Percentiles rank a stretch among this genome's conserved stretches.
phyloP scores from a whole-genome alignment of 37 sponge, comb jelly and placozoan genomes.

The Chondrosia reniformis region DNA sequence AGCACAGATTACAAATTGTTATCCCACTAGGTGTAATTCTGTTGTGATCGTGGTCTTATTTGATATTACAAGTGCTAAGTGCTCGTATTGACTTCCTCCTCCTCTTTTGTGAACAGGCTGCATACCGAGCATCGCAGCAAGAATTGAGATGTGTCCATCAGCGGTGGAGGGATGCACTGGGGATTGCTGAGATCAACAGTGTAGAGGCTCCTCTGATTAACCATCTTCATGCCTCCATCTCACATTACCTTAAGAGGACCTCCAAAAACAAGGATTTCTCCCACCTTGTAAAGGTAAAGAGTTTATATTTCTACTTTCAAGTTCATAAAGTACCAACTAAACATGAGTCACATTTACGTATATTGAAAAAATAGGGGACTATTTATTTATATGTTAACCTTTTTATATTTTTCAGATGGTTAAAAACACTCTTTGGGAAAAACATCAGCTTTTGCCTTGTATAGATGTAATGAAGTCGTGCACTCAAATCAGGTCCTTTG shows the following conservation, averaged over 20 bases:
- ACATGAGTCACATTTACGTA: too few relatives aligned
- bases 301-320: neutral
- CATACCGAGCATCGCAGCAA: conserved; percentile 22
- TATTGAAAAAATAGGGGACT: neutral
- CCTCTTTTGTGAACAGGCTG: conserved; percentile 19
- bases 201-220: conserved; percentile 6
- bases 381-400: neutral
- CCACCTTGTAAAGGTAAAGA: conserved; percentile 18
- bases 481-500: conserved; percentile 9
- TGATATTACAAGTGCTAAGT: too few relatives aligned
- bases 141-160: conserved; percentile 28
- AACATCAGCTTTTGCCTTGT: conserved; percentile 9
- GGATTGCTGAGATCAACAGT: conserved; percentile 15
- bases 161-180: conserved; percentile 27
- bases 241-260: conserved; percentile 39
- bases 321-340: neutral
- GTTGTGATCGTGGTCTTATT: too few relatives aligned
- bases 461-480: neutral
- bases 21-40: too few relatives aligned
- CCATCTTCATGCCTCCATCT: conserved; percentile 55
- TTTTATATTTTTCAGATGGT: conserved; percentile 22
- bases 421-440: conserved; percentile 14
- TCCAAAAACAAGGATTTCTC: neutral
- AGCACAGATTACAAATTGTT: too few relatives aligned
- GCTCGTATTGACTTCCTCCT: too few relatives aligned